phyloP scores from a whole-genome alignment of 1,140 invertebrate species.

The Nylanderia fulva region DNA sequence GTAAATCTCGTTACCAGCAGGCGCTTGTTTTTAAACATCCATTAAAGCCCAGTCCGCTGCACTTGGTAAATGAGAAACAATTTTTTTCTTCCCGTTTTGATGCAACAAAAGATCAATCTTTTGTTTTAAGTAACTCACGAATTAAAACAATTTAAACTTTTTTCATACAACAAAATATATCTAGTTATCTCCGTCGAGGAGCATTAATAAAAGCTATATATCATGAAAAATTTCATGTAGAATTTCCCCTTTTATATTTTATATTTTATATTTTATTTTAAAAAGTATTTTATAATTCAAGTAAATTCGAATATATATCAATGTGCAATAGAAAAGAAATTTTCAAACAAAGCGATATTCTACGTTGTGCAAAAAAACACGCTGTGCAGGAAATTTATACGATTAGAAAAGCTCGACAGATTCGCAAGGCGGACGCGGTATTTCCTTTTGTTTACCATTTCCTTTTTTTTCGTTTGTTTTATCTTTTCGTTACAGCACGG shows the following conservation, averaged over 20 bases:
- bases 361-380: not conserved
- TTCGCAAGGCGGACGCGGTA: not conserved
- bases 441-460: conserved; percentile 22
- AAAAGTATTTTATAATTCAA: not conserved
- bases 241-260: not conserved
- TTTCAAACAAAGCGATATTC: too few species aligned
- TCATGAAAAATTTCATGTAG: not conserved
- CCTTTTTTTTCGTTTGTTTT: not conserved
- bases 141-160: not conserved
- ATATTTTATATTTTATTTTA: conserved; percentile 6
- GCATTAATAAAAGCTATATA: not conserved
- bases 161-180: not conserved
- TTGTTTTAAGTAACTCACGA: not conserved
- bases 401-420: conserved; percentile 8
- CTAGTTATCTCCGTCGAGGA: not conserved
- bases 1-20: conserved; percentile 32
- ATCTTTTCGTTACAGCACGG: conserved; percentile 4
- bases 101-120: not conserved
- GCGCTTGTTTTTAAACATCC: conserved; percentile 19
- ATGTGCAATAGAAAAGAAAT: not conserved
- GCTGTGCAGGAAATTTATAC: conserved; percentile 4
- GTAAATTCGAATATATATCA: not conserved
- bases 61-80: not conserved
- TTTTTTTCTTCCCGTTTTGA: not conserved
- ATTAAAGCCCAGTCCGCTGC: not conserved